Evolutionary conservation across 2,888 invertebrate genomes (phyloP).

Genomic region (Gastracanthus pulcherrimus): DNA sequence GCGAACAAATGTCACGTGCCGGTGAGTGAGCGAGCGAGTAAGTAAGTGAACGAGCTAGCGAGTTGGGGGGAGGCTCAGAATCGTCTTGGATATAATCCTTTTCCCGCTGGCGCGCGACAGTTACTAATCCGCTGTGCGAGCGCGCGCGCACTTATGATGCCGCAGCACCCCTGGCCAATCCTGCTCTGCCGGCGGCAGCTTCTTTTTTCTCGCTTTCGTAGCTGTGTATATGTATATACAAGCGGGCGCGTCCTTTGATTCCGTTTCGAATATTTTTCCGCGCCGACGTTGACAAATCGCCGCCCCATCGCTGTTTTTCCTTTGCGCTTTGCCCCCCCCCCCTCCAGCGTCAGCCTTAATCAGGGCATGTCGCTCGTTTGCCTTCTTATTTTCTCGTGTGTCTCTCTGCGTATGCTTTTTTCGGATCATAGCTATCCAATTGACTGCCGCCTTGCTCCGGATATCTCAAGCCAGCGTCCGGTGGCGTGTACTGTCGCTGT

Average conservation of each 20-base stretch:
- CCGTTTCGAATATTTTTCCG: conserved; percentile 49
- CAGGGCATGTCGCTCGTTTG: conserved; percentile 37
- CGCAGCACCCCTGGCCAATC: too few species aligned
- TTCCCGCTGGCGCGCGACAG: conserved; percentile 20
- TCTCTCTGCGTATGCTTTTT: conserved; percentile 5
- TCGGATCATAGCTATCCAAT: conserved; percentile 16
- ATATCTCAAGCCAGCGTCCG: not conserved
- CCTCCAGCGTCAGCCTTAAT: conserved; percentile 19
- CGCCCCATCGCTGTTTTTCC: conserved; percentile 23
- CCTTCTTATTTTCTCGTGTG: conserved; percentile 24
- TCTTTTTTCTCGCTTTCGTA: conserved; percentile 4
- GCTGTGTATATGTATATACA: not conserved
- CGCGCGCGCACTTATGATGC: conserved; percentile 22
- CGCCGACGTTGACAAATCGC: conserved; percentile 49
- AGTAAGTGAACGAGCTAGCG: too few species aligned
- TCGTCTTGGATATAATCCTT: conserved; percentile 40
- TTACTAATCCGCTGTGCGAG: conserved; percentile 37
- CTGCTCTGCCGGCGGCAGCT: too few species aligned
- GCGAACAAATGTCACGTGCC: conserved; percentile 37
- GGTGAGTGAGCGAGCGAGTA: not conserved
- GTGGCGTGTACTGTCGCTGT: not conserved
- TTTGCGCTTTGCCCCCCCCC: not conserved
- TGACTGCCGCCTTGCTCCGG: not conserved
- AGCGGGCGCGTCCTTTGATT: conserved; percentile 26
- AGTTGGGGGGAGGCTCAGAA: conserved; percentile 17